Conservation (phyloP, 2,797 vertebrate species). For the Cryptoblepharus egeriae region DNA sequence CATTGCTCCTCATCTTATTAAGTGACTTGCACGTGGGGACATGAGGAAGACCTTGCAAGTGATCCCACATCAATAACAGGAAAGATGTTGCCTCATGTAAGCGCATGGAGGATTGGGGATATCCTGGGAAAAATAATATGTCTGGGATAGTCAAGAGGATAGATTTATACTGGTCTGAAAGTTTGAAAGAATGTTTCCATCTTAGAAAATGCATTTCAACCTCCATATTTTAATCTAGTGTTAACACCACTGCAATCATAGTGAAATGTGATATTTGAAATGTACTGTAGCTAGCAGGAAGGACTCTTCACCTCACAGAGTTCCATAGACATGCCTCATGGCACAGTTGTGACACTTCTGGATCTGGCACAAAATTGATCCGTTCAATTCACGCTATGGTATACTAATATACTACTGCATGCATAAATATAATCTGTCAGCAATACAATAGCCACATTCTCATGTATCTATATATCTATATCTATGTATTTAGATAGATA, state of each 20-base stretch:
- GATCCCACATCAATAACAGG: slow-evolving; percentile 46
- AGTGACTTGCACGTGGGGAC: slow-evolving; percentile 68
- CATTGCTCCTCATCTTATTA: slow-evolving; percentile 73
- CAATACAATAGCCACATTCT: slow-evolving; percentile 72
- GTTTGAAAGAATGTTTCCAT: too few relatives aligned
- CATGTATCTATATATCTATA: too few relatives aligned
- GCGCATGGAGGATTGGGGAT: slow-evolving; percentile 1
- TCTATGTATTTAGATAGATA: too few relatives aligned
- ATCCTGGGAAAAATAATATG: slow-evolving; percentile 53
- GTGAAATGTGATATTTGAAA: background rate
- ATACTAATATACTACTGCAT: background rate
- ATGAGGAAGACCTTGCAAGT: slow-evolving; percentile 57
- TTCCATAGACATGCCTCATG: too few relatives aligned
- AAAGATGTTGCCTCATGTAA: slow-evolving; percentile 14
- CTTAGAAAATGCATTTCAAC: slow-evolving; percentile 41
- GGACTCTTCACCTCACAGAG: too few relatives aligned
- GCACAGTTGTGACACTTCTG: too few relatives aligned
- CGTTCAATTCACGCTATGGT: background rate
- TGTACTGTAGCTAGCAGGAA: too few relatives aligned
- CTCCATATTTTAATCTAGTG: background rate
- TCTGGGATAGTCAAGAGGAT: slow-evolving; percentile 50
- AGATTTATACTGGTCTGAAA: slow-evolving; percentile 55
- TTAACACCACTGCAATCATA: background rate
- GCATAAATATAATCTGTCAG: background rate
- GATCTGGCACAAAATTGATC: too few relatives aligned